Conservation (phyloP, 2,113 vertebrate species). For the Pseudopodoces humilis region DNA sequence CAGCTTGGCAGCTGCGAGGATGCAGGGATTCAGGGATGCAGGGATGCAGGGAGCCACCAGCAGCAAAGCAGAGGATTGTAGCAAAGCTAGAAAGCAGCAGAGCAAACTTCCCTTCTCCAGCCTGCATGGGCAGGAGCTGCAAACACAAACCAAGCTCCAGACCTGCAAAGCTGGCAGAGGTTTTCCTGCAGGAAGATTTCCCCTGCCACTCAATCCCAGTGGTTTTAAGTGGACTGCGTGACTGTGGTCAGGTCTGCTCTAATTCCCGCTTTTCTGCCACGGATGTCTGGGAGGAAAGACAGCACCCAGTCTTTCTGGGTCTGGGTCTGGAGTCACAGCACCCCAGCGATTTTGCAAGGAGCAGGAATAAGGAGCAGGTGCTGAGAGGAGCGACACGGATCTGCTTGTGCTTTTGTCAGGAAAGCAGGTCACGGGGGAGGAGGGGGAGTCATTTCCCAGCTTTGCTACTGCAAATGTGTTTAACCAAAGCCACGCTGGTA, state of each 20-base stretch:
- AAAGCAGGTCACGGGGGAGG: constrained; percentile 56
- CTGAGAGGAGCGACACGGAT: neutral
- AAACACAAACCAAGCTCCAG: neutral
- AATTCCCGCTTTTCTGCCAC: neutral
- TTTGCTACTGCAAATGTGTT: neutral
- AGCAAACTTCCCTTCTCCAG: neutral
- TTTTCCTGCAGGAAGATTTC: neutral
- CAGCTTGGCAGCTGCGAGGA: neutral
- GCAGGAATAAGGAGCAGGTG: constrained; percentile 8
- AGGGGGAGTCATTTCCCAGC: constrained; percentile 1
- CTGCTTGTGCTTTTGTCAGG: constrained; percentile 6
- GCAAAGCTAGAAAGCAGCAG: neutral
- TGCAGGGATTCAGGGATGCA: neutral
- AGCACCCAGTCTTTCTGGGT: too few species aligned
- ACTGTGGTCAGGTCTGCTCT: neutral
- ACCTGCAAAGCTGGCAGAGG: neutral
- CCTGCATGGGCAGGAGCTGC: neutral
- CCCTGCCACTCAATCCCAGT: neutral
- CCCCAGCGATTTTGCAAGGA: neutral
- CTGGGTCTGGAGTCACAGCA: fast-evolving
- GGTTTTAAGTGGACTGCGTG: neutral
- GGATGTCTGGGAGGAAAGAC: neutral
- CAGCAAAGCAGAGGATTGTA: neutral
- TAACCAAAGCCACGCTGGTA: constrained; percentile 1
- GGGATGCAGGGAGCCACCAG: neutral